Percentiles rank a stretch among this genome's conserved stretches.
Evolutionary conservation across 2,888 invertebrate species (phyloP).

Genomic region (Drosophila nr. perissopoda): DNA sequence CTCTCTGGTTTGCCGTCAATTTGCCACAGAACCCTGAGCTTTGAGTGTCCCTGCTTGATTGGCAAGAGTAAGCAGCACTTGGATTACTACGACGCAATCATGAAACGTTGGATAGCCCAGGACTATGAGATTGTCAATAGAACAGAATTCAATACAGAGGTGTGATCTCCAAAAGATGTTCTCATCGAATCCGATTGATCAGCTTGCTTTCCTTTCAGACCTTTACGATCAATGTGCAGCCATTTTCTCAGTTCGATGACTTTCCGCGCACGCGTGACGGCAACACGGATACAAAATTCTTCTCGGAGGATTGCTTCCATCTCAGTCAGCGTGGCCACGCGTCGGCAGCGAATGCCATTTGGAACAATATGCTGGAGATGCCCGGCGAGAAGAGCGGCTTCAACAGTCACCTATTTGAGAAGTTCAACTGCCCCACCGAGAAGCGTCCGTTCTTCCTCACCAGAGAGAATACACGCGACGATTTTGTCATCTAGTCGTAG

Average conservation of each 20-base stretch:
- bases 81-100: conserved; percentile 84
- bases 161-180: conserved; percentile 28
- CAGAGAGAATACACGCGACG: conserved; percentile 73
- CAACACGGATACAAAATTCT: conserved; percentile 85
- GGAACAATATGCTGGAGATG: conserved; percentile 88
- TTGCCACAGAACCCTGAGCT: conserved; percentile 85
- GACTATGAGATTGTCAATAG: conserved; percentile 86
- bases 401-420: conserved; percentile 70
- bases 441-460: conserved; percentile 82
- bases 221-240: conserved; percentile 87
- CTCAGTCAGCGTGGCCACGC: conserved; percentile 88
- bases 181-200: background rate
- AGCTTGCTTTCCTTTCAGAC: conserved; percentile 81
- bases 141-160: conserved; percentile 83
- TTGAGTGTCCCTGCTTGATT: conserved; percentile 87
- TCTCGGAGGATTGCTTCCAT: conserved; percentile 88
- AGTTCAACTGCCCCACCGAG: conserved; percentile 81
- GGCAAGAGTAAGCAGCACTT: conserved; percentile 82
- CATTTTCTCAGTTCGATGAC: conserved; percentile 84
- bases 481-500: conserved; percentile 60
- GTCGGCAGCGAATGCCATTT: conserved; percentile 86
- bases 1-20: conserved; percentile 82
- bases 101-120: conserved; percentile 86
- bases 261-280: conserved; percentile 85
- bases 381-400: conserved; percentile 85